Percentiles rank a stretch among this genome's conserved stretches.
Conservation (phyloP, 2,113 vertebrate genomes). For the Aleadryas rufinucha region DNA sequence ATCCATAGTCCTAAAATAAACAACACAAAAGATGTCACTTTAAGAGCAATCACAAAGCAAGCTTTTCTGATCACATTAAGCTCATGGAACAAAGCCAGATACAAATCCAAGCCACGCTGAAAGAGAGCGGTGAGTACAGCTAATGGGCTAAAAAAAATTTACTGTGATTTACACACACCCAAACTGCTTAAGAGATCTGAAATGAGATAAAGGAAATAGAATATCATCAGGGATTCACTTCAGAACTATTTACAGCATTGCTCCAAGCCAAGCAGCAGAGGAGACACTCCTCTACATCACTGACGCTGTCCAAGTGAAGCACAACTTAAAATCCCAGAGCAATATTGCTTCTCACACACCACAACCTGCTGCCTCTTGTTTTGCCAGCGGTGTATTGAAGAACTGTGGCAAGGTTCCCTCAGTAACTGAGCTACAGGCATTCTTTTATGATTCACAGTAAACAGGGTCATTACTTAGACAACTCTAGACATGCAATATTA, state of each 20-base stretch:
- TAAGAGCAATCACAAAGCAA: background rate
- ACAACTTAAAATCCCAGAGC: background rate
- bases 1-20: constrained; percentile 88
- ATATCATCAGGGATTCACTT: background rate
- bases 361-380: background rate
- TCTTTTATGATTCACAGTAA: background rate
- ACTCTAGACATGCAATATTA: fast-evolving
- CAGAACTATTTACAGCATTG: background rate
- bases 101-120: background rate
- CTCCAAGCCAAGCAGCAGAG: background rate
- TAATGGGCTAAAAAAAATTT: background rate
- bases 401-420: background rate
- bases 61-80: background rate
- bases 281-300: background rate
- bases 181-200: background rate
- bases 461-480: background rate
- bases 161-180: background rate
- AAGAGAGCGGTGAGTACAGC: background rate
- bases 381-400: background rate
- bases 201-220: background rate
- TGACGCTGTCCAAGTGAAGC: background rate
- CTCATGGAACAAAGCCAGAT: background rate
- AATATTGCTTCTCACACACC: background rate
- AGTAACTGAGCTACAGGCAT: background rate
- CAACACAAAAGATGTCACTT: background rate